A percentile compares a stretch with the other conserved stretches of the same genome.
These are phyloP conservation scores for Sinodicranocentrus sp. DNA, from an alignment of 2,888 invertebrate species.

Conservation along the genomic window DNA sequence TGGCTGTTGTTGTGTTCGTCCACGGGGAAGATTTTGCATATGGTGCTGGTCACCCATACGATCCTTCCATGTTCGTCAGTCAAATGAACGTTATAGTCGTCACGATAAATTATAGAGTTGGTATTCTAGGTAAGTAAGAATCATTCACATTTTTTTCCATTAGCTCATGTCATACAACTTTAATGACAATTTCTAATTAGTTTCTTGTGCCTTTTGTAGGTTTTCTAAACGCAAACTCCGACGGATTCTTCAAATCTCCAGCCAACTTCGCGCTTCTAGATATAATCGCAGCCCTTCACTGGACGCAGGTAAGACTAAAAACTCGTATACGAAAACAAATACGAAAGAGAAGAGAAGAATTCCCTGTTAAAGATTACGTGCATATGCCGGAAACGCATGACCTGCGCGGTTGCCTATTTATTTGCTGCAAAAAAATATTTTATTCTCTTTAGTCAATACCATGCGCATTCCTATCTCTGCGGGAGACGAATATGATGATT, in stretches of 20 bases:
- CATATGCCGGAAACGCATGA: too few species aligned
- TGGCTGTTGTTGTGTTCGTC: slow-evolving; percentile 89
- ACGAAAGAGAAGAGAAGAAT: too few species aligned
- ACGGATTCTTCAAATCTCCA: slow-evolving; percentile 90
- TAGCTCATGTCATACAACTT: neutral
- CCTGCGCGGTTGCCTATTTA: too few species aligned
- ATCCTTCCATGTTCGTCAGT: slow-evolving; percentile 95
- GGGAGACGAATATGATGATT: too few species aligned
- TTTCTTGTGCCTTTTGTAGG: slow-evolving; percentile 81
- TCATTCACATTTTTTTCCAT: too few species aligned
- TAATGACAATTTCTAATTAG: neutral
- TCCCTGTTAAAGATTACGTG: too few species aligned
- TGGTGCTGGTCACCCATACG: slow-evolving; percentile 98
- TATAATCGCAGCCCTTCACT: slow-evolving; percentile 85
- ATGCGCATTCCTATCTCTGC: too few species aligned
- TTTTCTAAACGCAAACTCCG: slow-evolving; percentile 92
- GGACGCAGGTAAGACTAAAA: slow-evolving; percentile 76
- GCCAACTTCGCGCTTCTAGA: slow-evolving; percentile 99
- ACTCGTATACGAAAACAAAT: too few species aligned
- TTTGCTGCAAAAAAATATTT: too few species aligned
- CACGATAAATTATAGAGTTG: slow-evolving; percentile 97
- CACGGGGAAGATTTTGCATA: slow-evolving; percentile 90
- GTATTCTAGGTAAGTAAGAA: slow-evolving; percentile 86
- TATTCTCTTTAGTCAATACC: too few species aligned
- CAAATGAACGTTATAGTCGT: slow-evolving; percentile 95